A percentile compares a stretch with the other conserved stretches of the same genome.
phyloP scores from a whole-genome alignment of 2,113 vertebrate genomes.

The human (Homo sapiens) region DNA sequence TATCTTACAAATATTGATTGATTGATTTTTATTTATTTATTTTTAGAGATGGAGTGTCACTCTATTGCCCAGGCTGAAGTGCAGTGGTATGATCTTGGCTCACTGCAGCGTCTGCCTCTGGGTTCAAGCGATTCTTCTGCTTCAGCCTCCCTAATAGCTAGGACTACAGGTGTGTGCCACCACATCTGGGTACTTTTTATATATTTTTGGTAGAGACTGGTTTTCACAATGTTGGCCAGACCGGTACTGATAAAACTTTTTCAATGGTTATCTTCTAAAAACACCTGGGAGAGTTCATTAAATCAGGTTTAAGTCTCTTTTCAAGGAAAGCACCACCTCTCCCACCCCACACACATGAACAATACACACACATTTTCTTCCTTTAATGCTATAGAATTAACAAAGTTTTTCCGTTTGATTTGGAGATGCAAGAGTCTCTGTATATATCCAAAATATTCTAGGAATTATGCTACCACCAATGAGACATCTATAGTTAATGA shows the following conservation, averaged over 20 bases:
- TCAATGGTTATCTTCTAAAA: background rate
- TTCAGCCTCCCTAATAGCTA: too few relatives aligned
- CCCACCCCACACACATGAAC: background rate
- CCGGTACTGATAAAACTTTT: background rate
- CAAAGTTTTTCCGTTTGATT: background rate
- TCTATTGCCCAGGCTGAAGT: too few relatives aligned
- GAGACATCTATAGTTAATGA: background rate
- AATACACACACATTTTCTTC: background rate
- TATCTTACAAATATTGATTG: too few relatives aligned
- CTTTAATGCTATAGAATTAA: background rate
- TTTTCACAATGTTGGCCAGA: too few relatives aligned
- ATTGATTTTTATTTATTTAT: too few relatives aligned
- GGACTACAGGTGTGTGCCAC: too few relatives aligned
- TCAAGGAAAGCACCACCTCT: background rate
- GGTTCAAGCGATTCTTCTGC: too few relatives aligned
- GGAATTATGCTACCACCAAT: background rate
- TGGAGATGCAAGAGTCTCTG: background rate
- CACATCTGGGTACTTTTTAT: too few relatives aligned
- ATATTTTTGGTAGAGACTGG: too few relatives aligned
- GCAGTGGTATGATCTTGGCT: too few relatives aligned
- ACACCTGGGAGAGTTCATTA: background rate
- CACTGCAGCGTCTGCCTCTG: too few relatives aligned
- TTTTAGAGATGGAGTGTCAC: too few relatives aligned
- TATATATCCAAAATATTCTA: background rate
- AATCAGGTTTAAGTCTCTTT: background rate